phyloP scores from a whole-genome alignment of 1,140 invertebrate genomes.

The Patella vulgata region DNA sequence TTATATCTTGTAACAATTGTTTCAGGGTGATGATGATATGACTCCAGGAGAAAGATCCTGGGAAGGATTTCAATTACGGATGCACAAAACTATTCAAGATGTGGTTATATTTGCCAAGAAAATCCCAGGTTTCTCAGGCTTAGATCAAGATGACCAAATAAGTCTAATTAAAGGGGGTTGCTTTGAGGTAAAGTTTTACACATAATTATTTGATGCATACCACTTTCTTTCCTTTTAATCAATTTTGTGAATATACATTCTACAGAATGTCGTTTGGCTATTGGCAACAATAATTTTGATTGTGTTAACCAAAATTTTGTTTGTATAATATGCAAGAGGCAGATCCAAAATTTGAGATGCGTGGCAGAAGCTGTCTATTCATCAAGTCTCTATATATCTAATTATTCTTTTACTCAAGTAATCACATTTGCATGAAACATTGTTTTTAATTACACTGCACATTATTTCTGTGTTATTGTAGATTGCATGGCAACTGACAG shows the following conservation, averaged over 20 bases:
- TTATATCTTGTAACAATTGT: no score
- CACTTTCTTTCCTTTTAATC: background rate
- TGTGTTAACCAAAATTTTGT: no score
- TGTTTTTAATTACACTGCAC: no score
- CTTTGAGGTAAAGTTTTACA: constrained; percentile 66
- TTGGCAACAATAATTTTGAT: no score
- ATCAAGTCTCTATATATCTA: no score
- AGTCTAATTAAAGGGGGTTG: constrained; percentile 86
- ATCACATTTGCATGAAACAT: no score
- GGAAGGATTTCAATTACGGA: constrained; percentile 71
- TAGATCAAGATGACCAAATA: constrained; percentile 96
- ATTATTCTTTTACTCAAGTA: no score
- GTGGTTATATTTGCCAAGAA: constrained; percentile 98
- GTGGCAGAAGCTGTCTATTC: no score
- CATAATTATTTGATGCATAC: background rate
- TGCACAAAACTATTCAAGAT: constrained; percentile 94
- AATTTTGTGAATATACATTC: background rate
- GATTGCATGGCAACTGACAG: no score
- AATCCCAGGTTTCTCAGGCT: constrained; percentile 93
- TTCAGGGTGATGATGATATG: constrained; percentile 29
- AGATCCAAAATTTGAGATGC: no score
- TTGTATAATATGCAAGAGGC: no score
- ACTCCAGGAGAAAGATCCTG: constrained; percentile 59
- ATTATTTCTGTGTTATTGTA: no score
- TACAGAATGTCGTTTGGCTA: background rate